Conservation (phyloP, 2,888 invertebrate genomes). For the Acrobasis consociella region DNA sequence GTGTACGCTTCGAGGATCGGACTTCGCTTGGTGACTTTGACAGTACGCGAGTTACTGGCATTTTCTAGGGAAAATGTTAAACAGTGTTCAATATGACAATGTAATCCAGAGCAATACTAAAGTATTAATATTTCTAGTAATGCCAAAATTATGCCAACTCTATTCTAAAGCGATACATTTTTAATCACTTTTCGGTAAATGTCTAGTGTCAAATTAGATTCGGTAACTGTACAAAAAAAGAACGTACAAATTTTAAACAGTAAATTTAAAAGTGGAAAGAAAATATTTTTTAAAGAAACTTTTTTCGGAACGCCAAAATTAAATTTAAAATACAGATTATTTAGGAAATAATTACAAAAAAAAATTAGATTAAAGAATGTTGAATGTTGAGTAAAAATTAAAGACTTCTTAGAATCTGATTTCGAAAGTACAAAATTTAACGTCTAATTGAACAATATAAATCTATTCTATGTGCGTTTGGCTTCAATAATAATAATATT, state of each 20-base stretch:
- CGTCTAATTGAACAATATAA: slow-evolving; percentile 70
- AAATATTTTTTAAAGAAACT: slow-evolving; percentile 81
- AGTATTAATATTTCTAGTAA: slow-evolving; percentile 82
- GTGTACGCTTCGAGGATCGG: slow-evolving; percentile 70
- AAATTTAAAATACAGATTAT: slow-evolving; percentile 79
- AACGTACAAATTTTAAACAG: slow-evolving; percentile 82
- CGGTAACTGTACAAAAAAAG: slow-evolving; percentile 80
- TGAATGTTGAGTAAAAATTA: slow-evolving; percentile 74
- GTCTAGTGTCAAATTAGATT: slow-evolving; percentile 82
- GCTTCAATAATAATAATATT: slow-evolving; percentile 66
- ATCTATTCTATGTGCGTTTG: slow-evolving; percentile 78
- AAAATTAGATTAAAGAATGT: slow-evolving; percentile 64
- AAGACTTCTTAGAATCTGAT: slow-evolving; percentile 82
- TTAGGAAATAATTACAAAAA: slow-evolving; percentile 73
- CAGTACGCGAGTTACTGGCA: slow-evolving; percentile 46
- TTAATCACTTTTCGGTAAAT: slow-evolving; percentile 76
- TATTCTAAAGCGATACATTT: slow-evolving; percentile 75
- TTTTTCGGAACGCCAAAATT: slow-evolving; percentile 82
- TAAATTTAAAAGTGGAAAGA: slow-evolving; percentile 73
- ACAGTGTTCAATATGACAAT: slow-evolving; percentile 80
- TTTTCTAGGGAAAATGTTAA: slow-evolving; percentile 59
- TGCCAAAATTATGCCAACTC: slow-evolving; percentile 82
- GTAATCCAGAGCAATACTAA: slow-evolving; percentile 83
- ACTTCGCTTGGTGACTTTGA: slow-evolving; percentile 60
- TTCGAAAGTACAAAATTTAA: slow-evolving; percentile 81